Evolutionary conservation across 2,888 invertebrate genomes (phyloP), one percentile per base, ranked within the genome.

Genomic region (Chrysolina americana): DNA sequence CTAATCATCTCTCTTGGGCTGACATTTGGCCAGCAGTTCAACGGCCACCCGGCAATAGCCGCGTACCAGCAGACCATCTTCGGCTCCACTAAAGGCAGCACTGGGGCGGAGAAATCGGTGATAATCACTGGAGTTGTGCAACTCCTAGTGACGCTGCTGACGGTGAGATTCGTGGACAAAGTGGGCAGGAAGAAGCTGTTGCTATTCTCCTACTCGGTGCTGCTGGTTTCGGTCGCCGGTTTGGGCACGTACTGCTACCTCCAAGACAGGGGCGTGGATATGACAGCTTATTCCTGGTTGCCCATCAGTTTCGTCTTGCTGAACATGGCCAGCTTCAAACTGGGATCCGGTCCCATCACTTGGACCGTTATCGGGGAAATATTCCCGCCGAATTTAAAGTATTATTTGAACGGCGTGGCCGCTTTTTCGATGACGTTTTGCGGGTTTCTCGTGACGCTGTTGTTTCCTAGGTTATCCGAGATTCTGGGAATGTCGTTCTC

Each of bases 311-410:
- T 94, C 0, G 87, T 95, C 47, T 90, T 95, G 0, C 79, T 93
- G 15, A 95, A 93, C 88, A 93, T 95, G 75, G 88, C 92, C 69
- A 91, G 93, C 0, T 95, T 94, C 88, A 93, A 94, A 75, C 4
- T 84, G 88, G 92, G 92, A 1, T 91, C 93, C 66, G 95, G 96
- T 1, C 93, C 95, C 0, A 86, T 95, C 48, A 93, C 94, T 0
- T 95, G 95, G 95, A 93, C 94, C 0, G 92, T 96, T 50, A 92
- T 95, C 89, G 93, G 94, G 0, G 96, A 96, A 87, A 91, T 96
- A 87, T 93, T 96, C 86, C 92, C 96, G 41, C 88, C 93, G 0
- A 93, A 94, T 79, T 93, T 95, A 1, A 94, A 95, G 87, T 92
- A 94, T 0, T 89, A 91, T 28, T 94, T 94, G 11, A 75, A 70